phyloP scores from a whole-genome alignment of 1,140 invertebrate genomes.

The Drosophila leontia region DNA sequence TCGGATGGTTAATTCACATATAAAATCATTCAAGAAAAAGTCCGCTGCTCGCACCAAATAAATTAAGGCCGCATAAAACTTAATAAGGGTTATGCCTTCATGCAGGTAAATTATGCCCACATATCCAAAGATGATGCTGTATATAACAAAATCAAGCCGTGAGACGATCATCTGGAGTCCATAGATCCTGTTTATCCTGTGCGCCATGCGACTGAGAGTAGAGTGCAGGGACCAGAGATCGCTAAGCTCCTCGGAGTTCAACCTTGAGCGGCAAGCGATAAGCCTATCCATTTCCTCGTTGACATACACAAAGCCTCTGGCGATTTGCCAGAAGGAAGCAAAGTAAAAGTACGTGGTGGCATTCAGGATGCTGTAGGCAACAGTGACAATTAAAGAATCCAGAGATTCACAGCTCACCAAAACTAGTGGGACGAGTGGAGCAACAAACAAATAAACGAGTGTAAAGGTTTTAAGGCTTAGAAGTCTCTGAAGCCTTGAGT shows the following conservation, averaged over 20 bases:
- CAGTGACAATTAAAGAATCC: background rate
- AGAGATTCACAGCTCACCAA: accelerated
- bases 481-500: background rate
- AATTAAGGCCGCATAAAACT: background rate
- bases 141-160: slow-evolving; percentile 40
- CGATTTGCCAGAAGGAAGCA: slow-evolving; percentile 44
- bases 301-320: slow-evolving; percentile 27
- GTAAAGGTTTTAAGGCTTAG: slow-evolving; percentile 5
- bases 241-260: background rate
- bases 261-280: background rate
- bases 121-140: slow-evolving; percentile 26
- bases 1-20: slow-evolving; percentile 37
- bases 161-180: slow-evolving; percentile 29
- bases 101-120: slow-evolving; percentile 29
- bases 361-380: slow-evolving; percentile 12
- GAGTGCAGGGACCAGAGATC: slow-evolving; percentile 43
- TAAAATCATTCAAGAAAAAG: slow-evolving; percentile 50
- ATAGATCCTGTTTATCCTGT: slow-evolving; percentile 40
- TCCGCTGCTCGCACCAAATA: slow-evolving; percentile 22
- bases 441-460: background rate
- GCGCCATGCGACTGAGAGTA: slow-evolving; percentile 1
- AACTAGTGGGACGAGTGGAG: background rate
- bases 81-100: background rate
- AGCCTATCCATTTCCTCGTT: slow-evolving; percentile 7
- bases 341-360: slow-evolving; percentile 20